phyloP scores from a whole-genome alignment of 2,797 vertebrate genomes.

The Notoglanidium macrostoma region DNA sequence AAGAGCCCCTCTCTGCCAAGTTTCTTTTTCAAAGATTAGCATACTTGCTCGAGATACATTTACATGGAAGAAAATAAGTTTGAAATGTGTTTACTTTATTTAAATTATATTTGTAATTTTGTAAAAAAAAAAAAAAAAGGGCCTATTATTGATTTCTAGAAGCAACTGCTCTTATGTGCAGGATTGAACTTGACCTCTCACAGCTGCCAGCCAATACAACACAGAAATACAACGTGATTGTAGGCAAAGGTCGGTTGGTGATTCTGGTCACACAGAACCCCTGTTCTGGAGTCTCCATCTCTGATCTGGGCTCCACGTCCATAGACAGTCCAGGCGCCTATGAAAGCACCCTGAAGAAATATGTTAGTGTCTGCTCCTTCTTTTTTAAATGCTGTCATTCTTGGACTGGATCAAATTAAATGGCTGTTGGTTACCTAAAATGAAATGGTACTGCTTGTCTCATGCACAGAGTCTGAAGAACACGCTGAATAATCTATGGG shows the following conservation, averaged over 20 bases:
- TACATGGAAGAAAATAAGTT: neutral
- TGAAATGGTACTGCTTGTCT: constrained; percentile 8
- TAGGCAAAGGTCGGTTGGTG: constrained; percentile 81
- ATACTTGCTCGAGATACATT: neutral
- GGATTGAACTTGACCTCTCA: constrained; percentile 85
- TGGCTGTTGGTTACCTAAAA: neutral
- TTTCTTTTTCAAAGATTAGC: neutral
- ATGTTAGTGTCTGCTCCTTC: constrained; percentile 74
- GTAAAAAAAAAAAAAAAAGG: neutral
- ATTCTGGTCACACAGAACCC: constrained; percentile 82
- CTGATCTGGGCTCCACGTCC: constrained; percentile 82
- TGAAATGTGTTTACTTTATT: constrained; percentile 17
- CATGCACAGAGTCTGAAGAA: constrained; percentile 80
- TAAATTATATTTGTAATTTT: neutral
- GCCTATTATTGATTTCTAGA: constrained; percentile 35
- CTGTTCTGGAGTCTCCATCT: constrained; percentile 85
- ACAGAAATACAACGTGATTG: constrained; percentile 81
- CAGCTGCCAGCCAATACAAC: constrained; percentile 76
- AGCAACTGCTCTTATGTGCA: constrained; percentile 59
- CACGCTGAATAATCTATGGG: constrained; percentile 77
- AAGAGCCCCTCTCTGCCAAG: neutral
- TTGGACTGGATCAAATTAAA: neutral
- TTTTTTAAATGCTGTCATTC: neutral
- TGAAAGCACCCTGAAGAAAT: constrained; percentile 76
- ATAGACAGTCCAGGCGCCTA: constrained; percentile 79